Evolutionary conservation across 2,797 vertebrate species (phyloP), one percentile per base, ranked within the genome.

Genomic region (Xerus rutilus): DNA sequence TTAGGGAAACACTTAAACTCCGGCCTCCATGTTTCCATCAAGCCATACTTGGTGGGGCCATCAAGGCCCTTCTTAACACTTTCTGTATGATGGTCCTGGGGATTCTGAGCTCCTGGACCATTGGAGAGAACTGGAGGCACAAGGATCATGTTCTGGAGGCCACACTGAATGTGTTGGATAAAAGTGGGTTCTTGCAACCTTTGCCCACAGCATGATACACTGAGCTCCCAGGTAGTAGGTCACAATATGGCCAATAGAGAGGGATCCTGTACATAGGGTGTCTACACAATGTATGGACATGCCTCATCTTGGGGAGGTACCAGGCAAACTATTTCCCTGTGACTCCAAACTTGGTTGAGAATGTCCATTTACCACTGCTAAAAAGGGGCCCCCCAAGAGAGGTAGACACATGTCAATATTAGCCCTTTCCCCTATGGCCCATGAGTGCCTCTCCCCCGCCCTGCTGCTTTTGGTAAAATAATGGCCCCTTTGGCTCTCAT

Each of bases 231-330:
- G 30, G 54, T 54, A 25, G 17, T 5, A 12, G 28, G 45, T 18
- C 57, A 65, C 21, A 32, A 20, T 10, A 49, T 78, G 79, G n/a
- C 20, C 49, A 21, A 11, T 43, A 73, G 54, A 72, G 18, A 65
- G 62, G 52, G 20, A 35, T 12, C 28, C 59, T 21, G 9, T 10
- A 32, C 3, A 0, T 1, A n/a, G 32, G 69, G 25, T 0, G 0
- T 12, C 39, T 57, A 47, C 30, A 62, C 59, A n/a, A 11, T 14
- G 3, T 1, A 6, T 9, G 47, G 20, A 25, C 17, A 62, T 8
- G 7, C 25, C 28, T 84, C 5, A 4, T 49, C 18, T 74, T 23
- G 43, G 76, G 73, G 65, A 92, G 57, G n/a, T n/a, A 18, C 30
- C 45, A 72, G 72, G 74, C 3, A 70, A 65, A 59, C 32, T 28